Evolutionary conservation across 2,113 vertebrate genomes (phyloP).

Genomic region (Aegotheles bennettii): DNA sequence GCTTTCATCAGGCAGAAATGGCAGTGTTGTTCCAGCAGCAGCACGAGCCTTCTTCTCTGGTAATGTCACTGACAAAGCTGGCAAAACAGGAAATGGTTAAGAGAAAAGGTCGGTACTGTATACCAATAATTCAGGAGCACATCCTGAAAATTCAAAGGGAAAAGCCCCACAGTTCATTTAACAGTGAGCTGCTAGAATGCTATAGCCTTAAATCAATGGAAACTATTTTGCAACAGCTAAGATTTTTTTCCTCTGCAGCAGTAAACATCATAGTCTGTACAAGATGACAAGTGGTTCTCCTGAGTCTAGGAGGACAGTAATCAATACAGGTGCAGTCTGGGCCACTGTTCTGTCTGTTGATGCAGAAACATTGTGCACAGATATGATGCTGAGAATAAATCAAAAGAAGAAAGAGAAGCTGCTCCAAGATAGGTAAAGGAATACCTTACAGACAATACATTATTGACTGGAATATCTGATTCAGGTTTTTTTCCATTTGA

Average conservation of each 20-base stretch:
- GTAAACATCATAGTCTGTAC: constrained; percentile 62
- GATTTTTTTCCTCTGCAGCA: constrained; percentile 39
- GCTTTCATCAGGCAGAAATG: neutral
- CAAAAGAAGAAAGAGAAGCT: constrained; percentile 26
- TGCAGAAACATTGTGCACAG: constrained; percentile 24
- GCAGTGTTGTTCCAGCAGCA: neutral
- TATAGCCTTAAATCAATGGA: constrained; percentile 67
- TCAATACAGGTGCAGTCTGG: constrained; percentile 39
- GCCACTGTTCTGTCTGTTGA: neutral
- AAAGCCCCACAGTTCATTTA: constrained; percentile 65
- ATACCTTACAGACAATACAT: neutral
- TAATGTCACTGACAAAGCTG: neutral
- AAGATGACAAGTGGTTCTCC: constrained; percentile 67
- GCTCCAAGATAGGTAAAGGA: constrained; percentile 20
- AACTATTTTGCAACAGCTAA: constrained; percentile 65
- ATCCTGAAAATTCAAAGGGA: constrained; percentile 54
- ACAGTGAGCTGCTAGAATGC: constrained; percentile 29
- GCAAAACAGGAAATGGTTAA: constrained; percentile 28
- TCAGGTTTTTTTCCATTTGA: neutral
- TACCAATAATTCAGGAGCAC: constrained; percentile 51
- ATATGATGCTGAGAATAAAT: constrained; percentile 52
- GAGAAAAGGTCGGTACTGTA: neutral
- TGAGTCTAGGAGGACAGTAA: constrained; percentile 51
- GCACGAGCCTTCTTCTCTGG: neutral
- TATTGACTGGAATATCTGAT: neutral